phyloP scores from a whole-genome alignment of 2,888 invertebrate genomes.

The Drosophila ochracea region DNA sequence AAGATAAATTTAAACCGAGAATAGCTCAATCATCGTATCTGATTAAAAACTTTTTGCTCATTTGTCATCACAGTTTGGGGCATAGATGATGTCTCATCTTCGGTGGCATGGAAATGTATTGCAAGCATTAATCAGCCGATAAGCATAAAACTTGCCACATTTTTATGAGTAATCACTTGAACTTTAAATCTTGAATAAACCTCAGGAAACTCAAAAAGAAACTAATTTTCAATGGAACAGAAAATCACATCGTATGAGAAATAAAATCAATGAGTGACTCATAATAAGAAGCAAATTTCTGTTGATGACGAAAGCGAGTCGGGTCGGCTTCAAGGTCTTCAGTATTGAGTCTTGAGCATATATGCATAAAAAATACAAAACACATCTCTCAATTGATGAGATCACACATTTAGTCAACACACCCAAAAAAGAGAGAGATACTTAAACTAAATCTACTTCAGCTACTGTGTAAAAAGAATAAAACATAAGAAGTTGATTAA shows the following conservation, averaged over 20 bases:
- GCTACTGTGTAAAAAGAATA: neutral
- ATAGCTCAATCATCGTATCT: constrained; percentile 23
- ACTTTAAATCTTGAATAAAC: neutral
- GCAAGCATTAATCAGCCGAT: constrained; percentile 24
- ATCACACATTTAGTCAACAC: constrained; percentile 23
- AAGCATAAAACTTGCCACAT: neutral
- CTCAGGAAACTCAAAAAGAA: no score
- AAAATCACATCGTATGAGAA: constrained; percentile 11
- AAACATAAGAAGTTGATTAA: neutral
- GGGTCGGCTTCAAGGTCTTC: constrained; percentile 37
- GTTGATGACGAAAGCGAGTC: constrained; percentile 21
- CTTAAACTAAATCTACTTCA: neutral
- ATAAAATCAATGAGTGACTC: constrained; percentile 44
- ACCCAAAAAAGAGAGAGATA: constrained; percentile 11
- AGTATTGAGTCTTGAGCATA: constrained; percentile 28
- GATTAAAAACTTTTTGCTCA: constrained; percentile 30
- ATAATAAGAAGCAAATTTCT: constrained; percentile 23
- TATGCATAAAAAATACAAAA: constrained; percentile 30
- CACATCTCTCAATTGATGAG: constrained; percentile 46
- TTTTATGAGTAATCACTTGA: neutral
- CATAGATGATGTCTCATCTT: constrained; percentile 2
- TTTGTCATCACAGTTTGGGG: constrained; percentile 35
- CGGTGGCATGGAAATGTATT: neutral
- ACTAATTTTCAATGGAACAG: neutral
- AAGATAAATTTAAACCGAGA: constrained; percentile 12